Evolutionary conservation across 2,888 invertebrate genomes (phyloP).

Genomic region (Plagodis pulveraria): DNA sequence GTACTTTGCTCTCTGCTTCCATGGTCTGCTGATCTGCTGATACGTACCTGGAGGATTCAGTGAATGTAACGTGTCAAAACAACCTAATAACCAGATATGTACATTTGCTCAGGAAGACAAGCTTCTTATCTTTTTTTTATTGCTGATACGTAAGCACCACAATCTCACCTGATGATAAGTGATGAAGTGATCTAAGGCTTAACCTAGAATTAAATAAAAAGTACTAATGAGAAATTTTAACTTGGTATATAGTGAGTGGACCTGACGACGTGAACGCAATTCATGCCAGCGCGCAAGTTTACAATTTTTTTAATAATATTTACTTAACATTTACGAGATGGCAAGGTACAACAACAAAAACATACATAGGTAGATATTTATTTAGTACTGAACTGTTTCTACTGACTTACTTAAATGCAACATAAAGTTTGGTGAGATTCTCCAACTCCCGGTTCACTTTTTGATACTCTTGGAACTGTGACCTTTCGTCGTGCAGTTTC

Average conservation of each 20-base stretch:
- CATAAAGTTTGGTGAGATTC: constrained; percentile 89
- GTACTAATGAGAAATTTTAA: too few species aligned
- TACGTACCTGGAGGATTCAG: constrained; percentile 65
- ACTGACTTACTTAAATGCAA: constrained; percentile 88
- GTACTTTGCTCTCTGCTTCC: constrained; percentile 80
- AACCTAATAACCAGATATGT: background rate
- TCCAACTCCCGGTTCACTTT: constrained; percentile 94
- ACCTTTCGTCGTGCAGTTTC: constrained; percentile 93
- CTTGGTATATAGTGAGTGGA: too few species aligned
- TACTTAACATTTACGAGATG: too few species aligned
- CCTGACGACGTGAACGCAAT: too few species aligned
- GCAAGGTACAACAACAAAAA: too few species aligned
- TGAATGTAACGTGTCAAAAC: background rate
- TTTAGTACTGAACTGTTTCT: background rate
- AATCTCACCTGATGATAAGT: too few species aligned
- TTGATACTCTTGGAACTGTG: constrained; percentile 94
- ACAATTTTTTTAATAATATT: too few species aligned
- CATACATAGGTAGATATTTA: too few species aligned
- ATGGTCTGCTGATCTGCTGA: constrained; percentile 79
- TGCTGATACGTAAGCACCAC: too few species aligned
- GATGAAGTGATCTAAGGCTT: too few species aligned
- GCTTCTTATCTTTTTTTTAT: background rate
- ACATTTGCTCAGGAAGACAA: background rate
- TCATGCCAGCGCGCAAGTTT: too few species aligned
- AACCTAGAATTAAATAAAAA: too few species aligned